Evolutionary conservation across 2,888 invertebrate genomes (phyloP), one percentile per base, ranked within the genome.

Genomic region (Eilema caniola): DNA sequence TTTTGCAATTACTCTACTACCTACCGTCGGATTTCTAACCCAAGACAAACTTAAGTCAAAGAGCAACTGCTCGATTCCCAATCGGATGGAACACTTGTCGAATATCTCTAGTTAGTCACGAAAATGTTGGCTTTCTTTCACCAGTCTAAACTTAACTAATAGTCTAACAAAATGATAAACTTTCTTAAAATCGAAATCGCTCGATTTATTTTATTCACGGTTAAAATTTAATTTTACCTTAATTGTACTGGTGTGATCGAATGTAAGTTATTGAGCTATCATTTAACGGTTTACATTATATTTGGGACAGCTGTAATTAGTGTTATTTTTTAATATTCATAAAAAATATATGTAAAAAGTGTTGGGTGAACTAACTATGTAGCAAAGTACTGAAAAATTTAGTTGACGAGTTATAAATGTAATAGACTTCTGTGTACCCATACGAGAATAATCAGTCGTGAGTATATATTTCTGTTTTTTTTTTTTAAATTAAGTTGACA

Each of bases 31-130:
- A 69, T 23, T 53, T 60, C 23, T 59, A 75, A 78, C 59, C 64
- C 60, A 33, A 66, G 66, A 37, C 69, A 69, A 76, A 82, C 71
- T 79, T 56, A 53, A 73, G 66, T 79, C 71, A 66, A 76, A 74
- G 74, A 66, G 70, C 76, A 76, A 79, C 73, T 76, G 76, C 73
- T 79, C 71, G 69, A 76, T 69, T 71, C 71, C 56, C 83, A 66
- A 78, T 78, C 78, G 73, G 75, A 47, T n/a, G 53, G 53, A n/a
- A 70, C 77, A 76, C 81, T 83, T 78, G 73, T 66, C 31, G 56
- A 69, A 62, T 68, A 62, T 70, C 72, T 62, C 60, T 62, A 41
- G 70, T 65, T 69, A 59, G 56, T 69, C 47, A 57, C 47, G 33
- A 72, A 37, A 62, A 61, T 71, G 68, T 68, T 61, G 33, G 62